Conservation (phyloP, 2,113 vertebrate genomes). For the Tinamus guttatus region DNA sequence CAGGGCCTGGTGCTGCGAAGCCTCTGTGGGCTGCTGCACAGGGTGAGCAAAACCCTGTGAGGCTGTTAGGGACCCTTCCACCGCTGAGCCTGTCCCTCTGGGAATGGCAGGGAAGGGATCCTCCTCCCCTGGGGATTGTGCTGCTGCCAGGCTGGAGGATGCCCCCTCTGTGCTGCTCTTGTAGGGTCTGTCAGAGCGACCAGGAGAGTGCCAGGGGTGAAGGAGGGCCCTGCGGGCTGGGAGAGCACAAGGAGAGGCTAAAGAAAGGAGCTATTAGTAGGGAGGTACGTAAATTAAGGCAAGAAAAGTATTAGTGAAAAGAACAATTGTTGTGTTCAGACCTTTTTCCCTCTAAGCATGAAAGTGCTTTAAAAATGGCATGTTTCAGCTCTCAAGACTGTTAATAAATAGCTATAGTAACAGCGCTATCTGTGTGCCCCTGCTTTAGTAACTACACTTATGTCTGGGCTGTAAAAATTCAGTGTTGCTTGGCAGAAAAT, state of each 20-base stretch:
- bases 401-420: constrained; percentile 16
- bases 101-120: accelerated
- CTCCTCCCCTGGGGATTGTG: not conserved
- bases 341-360: not conserved
- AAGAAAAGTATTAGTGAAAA: not conserved
- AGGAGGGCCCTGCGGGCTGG: not conserved
- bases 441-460: not conserved
- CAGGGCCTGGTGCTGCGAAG: not conserved
- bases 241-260: not conserved
- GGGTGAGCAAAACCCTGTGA: not conserved
- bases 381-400: not conserved
- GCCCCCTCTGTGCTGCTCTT: too few relatives aligned
- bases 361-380: not conserved
- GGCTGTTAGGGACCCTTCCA: not conserved
- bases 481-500: constrained; percentile 1
- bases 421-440: not conserved
- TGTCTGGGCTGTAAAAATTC: not conserved
- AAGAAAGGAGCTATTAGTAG: not conserved
- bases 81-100: accelerated
- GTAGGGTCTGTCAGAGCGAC: not conserved
- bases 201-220: not conserved
- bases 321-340: not conserved
- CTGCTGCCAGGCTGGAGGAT: not conserved
- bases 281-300: not conserved
- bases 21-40: not conserved